These are phyloP conservation scores for Ceryle rudis DNA, from an alignment of 2,797 vertebrate genomes.

Conservation along the genomic window DNA sequence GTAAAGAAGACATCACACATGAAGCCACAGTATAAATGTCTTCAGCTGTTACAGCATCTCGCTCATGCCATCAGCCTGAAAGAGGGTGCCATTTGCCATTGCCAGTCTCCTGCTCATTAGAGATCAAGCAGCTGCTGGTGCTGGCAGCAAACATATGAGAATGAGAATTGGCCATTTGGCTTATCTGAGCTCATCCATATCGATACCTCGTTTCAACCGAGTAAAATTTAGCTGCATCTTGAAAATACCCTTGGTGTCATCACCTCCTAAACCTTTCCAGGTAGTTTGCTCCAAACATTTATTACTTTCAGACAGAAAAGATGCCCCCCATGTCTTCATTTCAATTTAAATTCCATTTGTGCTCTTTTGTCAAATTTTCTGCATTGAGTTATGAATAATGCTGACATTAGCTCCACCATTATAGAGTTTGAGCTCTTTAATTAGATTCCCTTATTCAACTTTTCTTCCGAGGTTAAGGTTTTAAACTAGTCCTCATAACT, in stretches of 20 bases:
- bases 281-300: slow-evolving; percentile 52
- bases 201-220: neutral
- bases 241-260: neutral
- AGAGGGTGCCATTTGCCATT: neutral
- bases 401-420: slow-evolving; percentile 72
- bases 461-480: slow-evolving; percentile 45
- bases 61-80: neutral
- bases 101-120: neutral
- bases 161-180: neutral
- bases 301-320: slow-evolving; percentile 50
- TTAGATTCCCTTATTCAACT: slow-evolving; percentile 62
- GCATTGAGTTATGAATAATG: slow-evolving; percentile 70
- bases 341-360: slow-evolving; percentile 77
- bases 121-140: slow-evolving; percentile 3
- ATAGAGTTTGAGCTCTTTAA: slow-evolving; percentile 70
- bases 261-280: slow-evolving; percentile 48
- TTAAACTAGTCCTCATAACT: slow-evolving; percentile 39
- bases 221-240: neutral
- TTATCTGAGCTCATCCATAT: slow-evolving; percentile 24
- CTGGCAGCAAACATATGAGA: neutral
- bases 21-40: neutral
- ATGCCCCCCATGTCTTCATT: slow-evolving; percentile 56
- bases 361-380: slow-evolving; percentile 68
- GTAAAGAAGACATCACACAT: neutral
- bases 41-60: neutral